phyloP scores from a whole-genome alignment of 2,113 vertebrate species.

The Phylloscopus trochiloides region DNA sequence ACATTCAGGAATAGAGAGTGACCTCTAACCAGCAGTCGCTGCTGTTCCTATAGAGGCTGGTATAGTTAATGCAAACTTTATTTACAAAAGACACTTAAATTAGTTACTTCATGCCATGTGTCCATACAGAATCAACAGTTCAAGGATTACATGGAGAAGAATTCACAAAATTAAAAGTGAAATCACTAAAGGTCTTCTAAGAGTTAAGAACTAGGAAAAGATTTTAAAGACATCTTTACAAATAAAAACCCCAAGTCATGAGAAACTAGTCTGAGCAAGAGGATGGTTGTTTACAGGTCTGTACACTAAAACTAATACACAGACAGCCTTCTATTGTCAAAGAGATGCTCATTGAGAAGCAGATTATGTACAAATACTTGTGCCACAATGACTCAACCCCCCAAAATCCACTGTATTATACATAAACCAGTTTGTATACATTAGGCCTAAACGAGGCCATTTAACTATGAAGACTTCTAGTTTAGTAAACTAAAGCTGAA shows the following conservation, averaged over 20 bases:
- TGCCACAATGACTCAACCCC: conserved; percentile 73
- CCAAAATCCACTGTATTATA: conserved; percentile 76
- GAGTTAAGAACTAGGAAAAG: conserved; percentile 76
- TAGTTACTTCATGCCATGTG: conserved; percentile 93
- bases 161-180: conserved; percentile 76
- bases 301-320: conserved; percentile 84
- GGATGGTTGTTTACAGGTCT: conserved; percentile 78
- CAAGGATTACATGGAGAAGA: conserved; percentile 77
- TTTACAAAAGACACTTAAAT: conserved; percentile 91
- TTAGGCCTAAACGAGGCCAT: conserved; percentile 70
- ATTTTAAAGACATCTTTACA: conserved; percentile 74
- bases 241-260: conserved; percentile 70
- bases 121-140: conserved; percentile 84
- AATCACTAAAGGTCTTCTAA: conserved; percentile 73
- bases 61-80: conserved; percentile 91
- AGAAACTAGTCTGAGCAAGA: conserved; percentile 72
- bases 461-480: conserved; percentile 73
- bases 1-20: conserved; percentile 21
- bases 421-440: conserved; percentile 76
- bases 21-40: conserved; percentile 40
- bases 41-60: conserved; percentile 59
- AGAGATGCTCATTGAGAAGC: conserved; percentile 73
- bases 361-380: conserved; percentile 83
- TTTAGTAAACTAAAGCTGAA: conserved; percentile 75
- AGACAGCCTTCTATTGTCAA: conserved; percentile 75